Evolutionary conservation across 2,113 vertebrate genomes (phyloP).

Genomic region (Syrrhaptes paradoxus): DNA sequence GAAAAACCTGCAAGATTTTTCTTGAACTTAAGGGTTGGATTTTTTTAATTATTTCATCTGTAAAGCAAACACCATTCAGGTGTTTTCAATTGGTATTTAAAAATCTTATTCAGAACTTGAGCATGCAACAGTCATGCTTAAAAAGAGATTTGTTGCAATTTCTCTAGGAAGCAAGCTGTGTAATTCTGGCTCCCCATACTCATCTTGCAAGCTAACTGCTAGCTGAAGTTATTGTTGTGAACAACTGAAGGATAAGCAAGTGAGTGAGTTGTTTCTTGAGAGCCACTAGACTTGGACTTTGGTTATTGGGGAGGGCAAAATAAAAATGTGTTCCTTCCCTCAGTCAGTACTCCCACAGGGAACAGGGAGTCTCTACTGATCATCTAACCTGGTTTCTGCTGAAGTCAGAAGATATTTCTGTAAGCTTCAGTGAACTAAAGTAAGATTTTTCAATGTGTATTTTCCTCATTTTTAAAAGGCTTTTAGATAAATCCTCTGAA

Average conservation of each 20-base stretch:
- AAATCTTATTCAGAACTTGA: background rate
- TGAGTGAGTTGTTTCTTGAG: background rate
- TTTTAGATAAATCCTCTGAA: background rate
- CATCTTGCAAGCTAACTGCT: background rate
- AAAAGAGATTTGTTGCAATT: background rate
- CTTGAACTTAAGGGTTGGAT: background rate
- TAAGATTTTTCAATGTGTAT: background rate
- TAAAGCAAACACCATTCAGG: background rate
- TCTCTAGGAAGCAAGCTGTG: background rate
- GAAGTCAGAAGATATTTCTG: background rate
- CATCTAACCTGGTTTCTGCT: background rate
- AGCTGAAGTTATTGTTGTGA: background rate
- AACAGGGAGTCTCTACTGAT: background rate
- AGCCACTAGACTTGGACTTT: background rate
- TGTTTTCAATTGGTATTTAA: background rate
- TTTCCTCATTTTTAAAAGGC: background rate
- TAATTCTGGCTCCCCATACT: background rate
- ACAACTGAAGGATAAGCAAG: background rate
- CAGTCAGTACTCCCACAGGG: background rate
- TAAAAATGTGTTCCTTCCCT: background rate
- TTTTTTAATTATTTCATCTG: background rate
- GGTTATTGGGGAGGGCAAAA: background rate
- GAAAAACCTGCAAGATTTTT: background rate
- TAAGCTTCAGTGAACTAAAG: background rate
- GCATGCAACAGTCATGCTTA: background rate